Conservation (phyloP, 2,888 invertebrate species). For the Euzophera pinguis region DNA sequence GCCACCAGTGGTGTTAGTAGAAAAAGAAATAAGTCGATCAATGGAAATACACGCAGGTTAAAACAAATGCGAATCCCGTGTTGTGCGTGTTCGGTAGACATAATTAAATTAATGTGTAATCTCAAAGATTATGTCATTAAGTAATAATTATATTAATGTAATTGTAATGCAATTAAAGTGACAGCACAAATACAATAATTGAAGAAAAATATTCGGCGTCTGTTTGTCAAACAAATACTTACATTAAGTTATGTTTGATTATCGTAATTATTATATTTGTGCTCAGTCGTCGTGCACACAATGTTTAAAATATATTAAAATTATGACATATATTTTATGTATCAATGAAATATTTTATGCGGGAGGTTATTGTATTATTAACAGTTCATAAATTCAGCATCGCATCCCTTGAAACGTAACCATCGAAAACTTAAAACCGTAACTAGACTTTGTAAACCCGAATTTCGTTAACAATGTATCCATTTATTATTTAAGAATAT, state of each 20-base stretch:
- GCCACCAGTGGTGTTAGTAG: background rate
- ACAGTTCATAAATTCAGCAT: slow-evolving; percentile 19
- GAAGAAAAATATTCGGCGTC: slow-evolving; percentile 20
- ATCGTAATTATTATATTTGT: slow-evolving; percentile 29
- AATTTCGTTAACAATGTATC: slow-evolving; percentile 58
- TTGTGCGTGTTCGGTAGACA: background rate
- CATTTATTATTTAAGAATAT: slow-evolving; percentile 60
- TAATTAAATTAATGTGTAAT: slow-evolving; percentile 16
- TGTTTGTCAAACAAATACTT: slow-evolving; percentile 46
- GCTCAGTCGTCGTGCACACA: slow-evolving; percentile 29
- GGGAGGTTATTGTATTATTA: slow-evolving; percentile 23
- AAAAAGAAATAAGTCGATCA: background rate
- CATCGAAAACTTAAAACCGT: slow-evolving; percentile 33
- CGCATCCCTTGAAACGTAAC: slow-evolving; percentile 29
- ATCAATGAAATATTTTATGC: slow-evolving; percentile 26
- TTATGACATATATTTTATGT: slow-evolving; percentile 36
- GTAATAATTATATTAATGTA: slow-evolving; percentile 21
- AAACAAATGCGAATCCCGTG: background rate
- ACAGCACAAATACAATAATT: slow-evolving; percentile 44
- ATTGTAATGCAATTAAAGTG: slow-evolving; percentile 32
- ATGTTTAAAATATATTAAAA: slow-evolving; percentile 28
- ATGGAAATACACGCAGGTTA: no score
- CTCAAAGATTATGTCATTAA: slow-evolving; percentile 22
- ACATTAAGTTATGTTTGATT: slow-evolving; percentile 48
- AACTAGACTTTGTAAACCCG: slow-evolving; percentile 44